Base-by-base conservation (phyloP, 1,140 invertebrate genomes). In the Brachionus koreanus region DNA sequence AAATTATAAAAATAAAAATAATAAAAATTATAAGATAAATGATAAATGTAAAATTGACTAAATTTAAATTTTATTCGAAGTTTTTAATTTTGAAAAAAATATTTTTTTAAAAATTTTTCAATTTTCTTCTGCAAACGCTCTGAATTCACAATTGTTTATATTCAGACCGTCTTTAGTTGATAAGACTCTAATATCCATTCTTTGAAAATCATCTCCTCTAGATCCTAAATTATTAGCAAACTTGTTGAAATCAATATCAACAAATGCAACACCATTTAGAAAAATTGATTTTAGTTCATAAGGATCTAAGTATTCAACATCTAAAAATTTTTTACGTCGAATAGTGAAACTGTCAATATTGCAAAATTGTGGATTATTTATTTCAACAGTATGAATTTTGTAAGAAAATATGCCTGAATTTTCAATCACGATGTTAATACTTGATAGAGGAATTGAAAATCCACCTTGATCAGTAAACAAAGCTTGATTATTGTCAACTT, bases 161-260 rank as follows among this genome's bases (percentile, higher is more conserved):
- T 57, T 39, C 3, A 10, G 5, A 16, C 49, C 49, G 43, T 79
- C n/a, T 61, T 61, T 79, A n/a, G 46, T 79, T 61, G n/a, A 25
- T 39, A 61, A 10, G 10, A 57, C 46, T 19, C 9, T 33, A 39
- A 61, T 35, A 6, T 39, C 35, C 49, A 79, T 61, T 13, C 23
- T 33, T 12, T 57, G 33, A 12, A 61, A 25, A 61, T 61, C 49
- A 79, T 79, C 61, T 0, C 49, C 49, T 33, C 37, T 35, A 46
- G 25, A 23, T 19, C 37, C 49, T 23, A 79, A 65, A 61, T 43
- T 43, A 79, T 35, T 10, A 4, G 16, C 35, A 37, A 12, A 39
- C 57, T 65, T 79, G 6, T 79, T 23, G 12, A 61, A 79, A 37
- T 79, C 76, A 35, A 79, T 16, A 61, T 79, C 76, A 61, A 79